Evolutionary conservation across 2,797 vertebrate species (phyloP), one percentile per base, ranked within the genome.

Genomic region (Delichon dasypus): DNA sequence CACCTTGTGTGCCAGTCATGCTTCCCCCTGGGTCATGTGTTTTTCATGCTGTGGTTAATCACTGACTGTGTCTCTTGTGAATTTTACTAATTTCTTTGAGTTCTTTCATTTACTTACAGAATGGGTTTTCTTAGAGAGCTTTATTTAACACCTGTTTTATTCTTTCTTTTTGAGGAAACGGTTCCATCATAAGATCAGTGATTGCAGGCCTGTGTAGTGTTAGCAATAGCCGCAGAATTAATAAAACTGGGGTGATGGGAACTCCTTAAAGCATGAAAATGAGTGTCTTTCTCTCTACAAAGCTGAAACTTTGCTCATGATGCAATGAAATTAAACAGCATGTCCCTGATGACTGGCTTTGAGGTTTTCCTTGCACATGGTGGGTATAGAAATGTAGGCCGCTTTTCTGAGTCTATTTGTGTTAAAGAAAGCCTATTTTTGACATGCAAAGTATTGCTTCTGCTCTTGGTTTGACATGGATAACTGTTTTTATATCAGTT

Each of bases 21-120:
- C 85, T 94, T 97, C 94, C 90, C 40, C 71, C 48, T 1, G 3
- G 67, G 71, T 95, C 95, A 95, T 95, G 89, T 88, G 94, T 61
- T 94, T 86, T 82, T 71, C 83, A 65, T 58, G 18, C 57, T 85
- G 85, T 87, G 64, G 13, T 94, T 94, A 90, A 89, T 96, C 94
- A 87, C 71, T 82, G 66, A 82, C 94, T 81, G 51, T 58, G 26
- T 42, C 72, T 90, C 81, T 78, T 67, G 77, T 75, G 94, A 82
- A 75, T 47, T 94, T 90, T 88, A 82, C 80, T 94, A 53, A 68
- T 77, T 94, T 84, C 77, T 88, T 84, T 88, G 71, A 55, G 51
- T 91, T 79, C 67, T 89, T 85, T 91, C 73, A 42, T 66, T 93
- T 73, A 50, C 54, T 81, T 88, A 38, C 10, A 48, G 53, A 77